phyloP scores from a whole-genome alignment of 1,140 invertebrate species.

The Ceratoteleas bidentatus region DNA sequence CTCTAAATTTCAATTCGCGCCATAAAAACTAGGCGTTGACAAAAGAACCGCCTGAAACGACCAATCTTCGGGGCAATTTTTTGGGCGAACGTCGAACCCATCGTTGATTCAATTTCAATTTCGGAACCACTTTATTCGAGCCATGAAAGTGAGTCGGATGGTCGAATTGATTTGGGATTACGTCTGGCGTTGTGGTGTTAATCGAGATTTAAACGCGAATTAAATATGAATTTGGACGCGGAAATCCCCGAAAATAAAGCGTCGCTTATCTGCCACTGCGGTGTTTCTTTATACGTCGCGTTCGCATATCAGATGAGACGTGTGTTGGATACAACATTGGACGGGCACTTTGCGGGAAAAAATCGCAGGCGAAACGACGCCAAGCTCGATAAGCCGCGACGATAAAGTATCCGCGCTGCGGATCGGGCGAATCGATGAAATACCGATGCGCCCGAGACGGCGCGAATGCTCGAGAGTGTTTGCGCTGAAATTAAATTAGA shows the following conservation, averaged over 20 bases:
- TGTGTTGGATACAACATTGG: slow-evolving; percentile 14
- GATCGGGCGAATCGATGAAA: slow-evolving; percentile 28
- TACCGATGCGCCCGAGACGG: slow-evolving; percentile 19
- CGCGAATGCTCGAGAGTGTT: slow-evolving; percentile 26
- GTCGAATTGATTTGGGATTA: background rate
- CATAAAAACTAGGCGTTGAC: no score
- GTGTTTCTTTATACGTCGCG: background rate
- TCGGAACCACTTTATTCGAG: no score
- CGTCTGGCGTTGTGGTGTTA: background rate
- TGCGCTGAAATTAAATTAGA: slow-evolving; percentile 40
- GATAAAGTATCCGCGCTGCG: slow-evolving; percentile 17
- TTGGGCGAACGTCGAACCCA: no score
- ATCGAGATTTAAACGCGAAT: background rate
- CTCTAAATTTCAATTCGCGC: no score
- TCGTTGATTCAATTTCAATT: no score
- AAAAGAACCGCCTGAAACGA: no score
- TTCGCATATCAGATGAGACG: slow-evolving; percentile 18
- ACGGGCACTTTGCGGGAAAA: slow-evolving; percentile 12
- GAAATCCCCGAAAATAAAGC: background rate
- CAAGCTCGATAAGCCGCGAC: slow-evolving; percentile 29
- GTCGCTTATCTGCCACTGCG: background rate
- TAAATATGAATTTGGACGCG: background rate
- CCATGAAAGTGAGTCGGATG: background rate
- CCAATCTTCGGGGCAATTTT: no score
- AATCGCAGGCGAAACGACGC: slow-evolving; percentile 21